phyloP scores from a whole-genome alignment of 2,888 invertebrate genomes.

The Latrodectus hesperus region DNA sequence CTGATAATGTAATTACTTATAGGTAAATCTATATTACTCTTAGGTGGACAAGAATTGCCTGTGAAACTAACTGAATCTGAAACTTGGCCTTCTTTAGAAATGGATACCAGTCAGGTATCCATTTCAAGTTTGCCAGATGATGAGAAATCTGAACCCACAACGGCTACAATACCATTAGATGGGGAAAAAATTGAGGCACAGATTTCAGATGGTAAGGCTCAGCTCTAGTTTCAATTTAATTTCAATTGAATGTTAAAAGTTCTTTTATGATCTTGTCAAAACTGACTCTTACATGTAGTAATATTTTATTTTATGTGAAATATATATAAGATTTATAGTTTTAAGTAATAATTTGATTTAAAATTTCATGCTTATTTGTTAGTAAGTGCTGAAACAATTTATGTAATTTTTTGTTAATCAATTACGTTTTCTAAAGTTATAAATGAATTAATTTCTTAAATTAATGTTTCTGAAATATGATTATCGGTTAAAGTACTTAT shows the following conservation, averaged over 20 bases:
- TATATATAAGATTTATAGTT: too few species aligned
- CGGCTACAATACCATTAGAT: conserved; percentile 50
- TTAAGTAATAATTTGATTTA: too few species aligned
- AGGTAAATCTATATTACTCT: neutral
- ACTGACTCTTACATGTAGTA: too few species aligned
- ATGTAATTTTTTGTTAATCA: too few species aligned
- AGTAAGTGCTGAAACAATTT: too few species aligned
- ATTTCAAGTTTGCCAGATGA: conserved; percentile 72
- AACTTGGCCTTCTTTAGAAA: conserved; percentile 71
- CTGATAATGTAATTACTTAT: too few species aligned
- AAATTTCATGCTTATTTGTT: too few species aligned
- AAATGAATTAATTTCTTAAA: too few species aligned
- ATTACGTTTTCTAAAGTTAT: too few species aligned
- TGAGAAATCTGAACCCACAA: conserved; percentile 71
- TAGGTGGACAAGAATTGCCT: conserved; percentile 40
- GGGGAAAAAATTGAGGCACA: conserved; percentile 16
- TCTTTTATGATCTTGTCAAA: neutral
- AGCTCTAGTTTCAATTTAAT: neutral
- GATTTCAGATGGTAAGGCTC: conserved; percentile 27
- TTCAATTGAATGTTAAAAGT: neutral
- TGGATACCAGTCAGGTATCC: conserved; percentile 72
- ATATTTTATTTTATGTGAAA: too few species aligned
- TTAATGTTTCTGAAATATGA: too few species aligned
- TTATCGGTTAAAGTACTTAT: too few species aligned
- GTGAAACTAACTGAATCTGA: conserved; percentile 65